phyloP scores from a whole-genome alignment of 2,888 invertebrate species.

The Lithophane ornitopus region DNA sequence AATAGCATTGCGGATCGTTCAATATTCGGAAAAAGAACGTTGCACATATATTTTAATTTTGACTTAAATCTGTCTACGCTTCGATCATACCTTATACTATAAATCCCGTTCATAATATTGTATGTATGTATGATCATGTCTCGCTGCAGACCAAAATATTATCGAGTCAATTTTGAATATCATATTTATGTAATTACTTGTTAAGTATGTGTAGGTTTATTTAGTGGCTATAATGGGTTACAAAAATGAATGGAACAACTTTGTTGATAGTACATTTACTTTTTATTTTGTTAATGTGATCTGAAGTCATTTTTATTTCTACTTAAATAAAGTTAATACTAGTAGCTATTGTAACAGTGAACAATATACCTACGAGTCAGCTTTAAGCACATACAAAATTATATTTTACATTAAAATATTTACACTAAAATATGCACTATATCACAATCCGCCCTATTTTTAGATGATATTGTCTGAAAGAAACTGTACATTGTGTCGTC shows the following conservation, averaged over 20 bases:
- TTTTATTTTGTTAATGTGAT: conserved; percentile 89
- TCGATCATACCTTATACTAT: conserved; percentile 62
- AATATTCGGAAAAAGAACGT: conserved; percentile 41
- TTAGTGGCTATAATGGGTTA: conserved; percentile 81
- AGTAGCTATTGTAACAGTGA: conserved; percentile 68
- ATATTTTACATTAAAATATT: conserved; percentile 80
- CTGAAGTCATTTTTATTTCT: conserved; percentile 80
- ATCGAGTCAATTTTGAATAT: conserved; percentile 88
- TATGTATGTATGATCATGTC: conserved; percentile 75
- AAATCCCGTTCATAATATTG: conserved; percentile 60
- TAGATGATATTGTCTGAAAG: conserved; percentile 78
- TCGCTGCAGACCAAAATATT: conserved; percentile 85
- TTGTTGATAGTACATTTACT: conserved; percentile 79
- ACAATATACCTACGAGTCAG: conserved; percentile 77
- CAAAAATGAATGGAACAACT: conserved; percentile 74
- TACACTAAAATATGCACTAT: conserved; percentile 83
- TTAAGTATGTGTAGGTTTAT: conserved; percentile 83
- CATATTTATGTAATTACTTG: conserved; percentile 79
- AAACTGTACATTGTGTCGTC: conserved; percentile 71
- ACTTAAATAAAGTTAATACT: conserved; percentile 70
- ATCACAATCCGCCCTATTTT: conserved; percentile 88
- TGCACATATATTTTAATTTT: conserved; percentile 29
- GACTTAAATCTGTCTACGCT: conserved; percentile 55
- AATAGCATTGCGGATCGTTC: conserved; percentile 35
- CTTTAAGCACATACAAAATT: conserved; percentile 83